Conservation (phyloP, 2,888 invertebrate species). For the Heliconius ethilla region DNA sequence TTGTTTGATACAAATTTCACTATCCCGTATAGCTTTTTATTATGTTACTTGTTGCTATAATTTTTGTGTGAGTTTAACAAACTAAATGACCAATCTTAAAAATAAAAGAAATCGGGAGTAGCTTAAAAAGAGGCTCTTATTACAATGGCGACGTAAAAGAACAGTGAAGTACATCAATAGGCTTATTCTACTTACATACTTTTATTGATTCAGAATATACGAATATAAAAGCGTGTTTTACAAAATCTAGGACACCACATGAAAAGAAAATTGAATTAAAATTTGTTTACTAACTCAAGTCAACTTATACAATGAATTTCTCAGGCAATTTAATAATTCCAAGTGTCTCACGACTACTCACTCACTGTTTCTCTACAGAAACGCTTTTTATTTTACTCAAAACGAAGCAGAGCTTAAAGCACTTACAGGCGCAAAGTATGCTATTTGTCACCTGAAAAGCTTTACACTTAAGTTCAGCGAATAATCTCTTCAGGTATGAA, state of each 20-base stretch:
- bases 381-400: neutral
- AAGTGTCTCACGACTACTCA: neutral
- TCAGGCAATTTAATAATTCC: neutral
- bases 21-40: neutral
- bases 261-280: neutral
- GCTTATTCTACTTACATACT: neutral
- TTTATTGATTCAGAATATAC: neutral
- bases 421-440: constrained; percentile 3
- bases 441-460: constrained; percentile 15
- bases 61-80: neutral
- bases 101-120: neutral
- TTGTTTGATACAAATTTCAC: neutral
- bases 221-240: neutral
- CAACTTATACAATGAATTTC: neutral
- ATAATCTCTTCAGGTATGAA: constrained; percentile 19
- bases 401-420: constrained; percentile 2
- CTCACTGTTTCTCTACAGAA: neutral
- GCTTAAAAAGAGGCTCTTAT: neutral
- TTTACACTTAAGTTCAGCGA: neutral
- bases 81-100: neutral
- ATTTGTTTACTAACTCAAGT: neutral
- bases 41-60: neutral
- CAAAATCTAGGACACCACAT: neutral
- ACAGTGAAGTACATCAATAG: too few relatives aligned
- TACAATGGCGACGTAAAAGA: neutral